Evolutionary conservation across 2,888 invertebrate genomes (phyloP).

Genomic region (Drosophila melanosoma): DNA sequence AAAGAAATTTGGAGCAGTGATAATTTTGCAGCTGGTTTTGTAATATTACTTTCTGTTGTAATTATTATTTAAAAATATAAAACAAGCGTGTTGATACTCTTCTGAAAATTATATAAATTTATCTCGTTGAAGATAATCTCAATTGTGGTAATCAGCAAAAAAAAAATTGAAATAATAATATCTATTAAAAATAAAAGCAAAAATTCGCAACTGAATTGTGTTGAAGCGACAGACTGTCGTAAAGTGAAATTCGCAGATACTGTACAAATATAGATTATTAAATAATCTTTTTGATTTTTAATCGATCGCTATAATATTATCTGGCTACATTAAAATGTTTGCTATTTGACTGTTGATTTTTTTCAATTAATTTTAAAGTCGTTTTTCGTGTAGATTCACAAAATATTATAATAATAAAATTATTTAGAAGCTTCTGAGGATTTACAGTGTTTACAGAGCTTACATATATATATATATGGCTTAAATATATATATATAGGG

Average conservation of each 20-base stretch:
- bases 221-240: not conserved
- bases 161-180: not conserved
- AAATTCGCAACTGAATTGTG: not conserved
- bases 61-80: not conserved
- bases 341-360: not conserved
- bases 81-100: not conserved
- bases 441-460: not conserved
- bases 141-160: not conserved
- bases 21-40: constrained; percentile 8
- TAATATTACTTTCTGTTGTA: not conserved
- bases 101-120: not conserved
- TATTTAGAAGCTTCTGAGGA: not conserved
- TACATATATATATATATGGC: not conserved
- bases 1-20: not conserved
- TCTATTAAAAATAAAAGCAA: not conserved
- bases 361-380: not conserved
- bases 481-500: not conserved
- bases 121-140: not conserved
- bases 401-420: not conserved
- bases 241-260: not conserved
- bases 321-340: not conserved
- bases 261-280: not conserved
- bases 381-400: not conserved
- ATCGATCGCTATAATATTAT: not conserved
- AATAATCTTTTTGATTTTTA: not conserved